These are phyloP conservation scores for Limosa lapponica DNA, from an alignment of 2,797 vertebrate species.

Conservation along the genomic window DNA sequence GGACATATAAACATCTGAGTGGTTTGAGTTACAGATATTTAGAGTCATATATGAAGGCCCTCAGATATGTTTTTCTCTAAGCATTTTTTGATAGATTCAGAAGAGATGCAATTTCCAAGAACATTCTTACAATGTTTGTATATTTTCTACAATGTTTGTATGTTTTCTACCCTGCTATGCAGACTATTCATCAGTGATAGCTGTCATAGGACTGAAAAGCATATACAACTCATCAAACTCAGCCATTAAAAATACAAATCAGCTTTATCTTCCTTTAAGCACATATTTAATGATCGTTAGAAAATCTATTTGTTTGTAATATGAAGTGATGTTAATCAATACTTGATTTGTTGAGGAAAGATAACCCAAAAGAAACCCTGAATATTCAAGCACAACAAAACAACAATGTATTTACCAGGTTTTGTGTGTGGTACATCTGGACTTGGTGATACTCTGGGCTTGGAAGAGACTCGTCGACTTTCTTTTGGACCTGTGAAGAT, in stretches of 20 bases:
- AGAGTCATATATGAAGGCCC: background rate
- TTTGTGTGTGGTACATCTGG: background rate
- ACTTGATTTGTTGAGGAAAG: background rate
- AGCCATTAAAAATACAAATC: background rate
- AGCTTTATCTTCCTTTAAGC: background rate
- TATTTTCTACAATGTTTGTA: background rate
- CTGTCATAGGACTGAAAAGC: background rate
- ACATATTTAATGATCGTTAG: background rate
- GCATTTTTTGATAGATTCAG: background rate
- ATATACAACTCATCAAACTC: background rate
- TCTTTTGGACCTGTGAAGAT: slow-evolving; percentile 40
- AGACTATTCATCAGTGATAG: background rate
- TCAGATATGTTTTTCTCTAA: background rate
- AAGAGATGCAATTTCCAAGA: background rate
- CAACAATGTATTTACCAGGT: slow-evolving; percentile 17
- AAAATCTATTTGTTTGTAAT: background rate
- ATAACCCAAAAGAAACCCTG: background rate
- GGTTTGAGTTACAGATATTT: background rate
- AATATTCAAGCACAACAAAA: background rate
- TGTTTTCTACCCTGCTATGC: background rate
- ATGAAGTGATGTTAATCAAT: background rate
- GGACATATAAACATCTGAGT: background rate
- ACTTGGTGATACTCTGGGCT: slow-evolving; percentile 17
- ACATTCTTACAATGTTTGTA: background rate
- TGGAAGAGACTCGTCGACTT: background rate